Evolutionary conservation across 2,888 invertebrate species (phyloP), one percentile per base, ranked within the genome.

Genomic region (Scrobipalpa atriplicella): DNA sequence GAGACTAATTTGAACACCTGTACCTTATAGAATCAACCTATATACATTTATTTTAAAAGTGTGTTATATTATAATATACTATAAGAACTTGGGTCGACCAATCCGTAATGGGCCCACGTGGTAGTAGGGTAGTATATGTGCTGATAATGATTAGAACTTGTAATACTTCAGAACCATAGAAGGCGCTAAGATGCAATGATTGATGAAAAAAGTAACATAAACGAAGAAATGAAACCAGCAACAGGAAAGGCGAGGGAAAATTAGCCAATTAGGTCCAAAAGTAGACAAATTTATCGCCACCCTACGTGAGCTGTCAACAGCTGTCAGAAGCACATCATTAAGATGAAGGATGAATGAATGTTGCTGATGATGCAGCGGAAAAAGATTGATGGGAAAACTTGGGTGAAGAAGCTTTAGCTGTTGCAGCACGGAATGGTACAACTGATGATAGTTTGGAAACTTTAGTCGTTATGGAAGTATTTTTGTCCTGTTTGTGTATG

Each of bases 151-250:
- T n/a, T n/a, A n/a, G n/a, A n/a, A n/a, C 29, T 29, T 29, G 2
- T 29, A 29, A 3, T 5, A 29, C 29, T 29, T 3, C 29, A 5
- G 29, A 29, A 29, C 29, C 29, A 29, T 29, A 29, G 29, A 29
- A 2, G 29, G 29, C 5, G 29, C 29, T 36, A 38, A 11, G 58
- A 0, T 19, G 41, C 3, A 10, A 76, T 81, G 86, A 87, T 84
- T 76, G 78, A 87, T 84, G 78, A 70, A 69, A 21, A 61, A 75
- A 75, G 67, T 78, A 74, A 5, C 7, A 9, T 11, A 58, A 58
- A 13, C 11, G 5, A 41, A 39, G 61, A 61, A 61, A 29, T 5
- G 29, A 29, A 29, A 29, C 2, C 29, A 29, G n/a, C n/a, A 18
- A 41, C 39, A 39, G 41, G 7, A 19, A 41, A 61, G 36, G 16